These are phyloP conservation scores for Petrocephalus sullivani DNA, from an alignment of 2,797 vertebrate species.

Conservation along the genomic window DNA sequence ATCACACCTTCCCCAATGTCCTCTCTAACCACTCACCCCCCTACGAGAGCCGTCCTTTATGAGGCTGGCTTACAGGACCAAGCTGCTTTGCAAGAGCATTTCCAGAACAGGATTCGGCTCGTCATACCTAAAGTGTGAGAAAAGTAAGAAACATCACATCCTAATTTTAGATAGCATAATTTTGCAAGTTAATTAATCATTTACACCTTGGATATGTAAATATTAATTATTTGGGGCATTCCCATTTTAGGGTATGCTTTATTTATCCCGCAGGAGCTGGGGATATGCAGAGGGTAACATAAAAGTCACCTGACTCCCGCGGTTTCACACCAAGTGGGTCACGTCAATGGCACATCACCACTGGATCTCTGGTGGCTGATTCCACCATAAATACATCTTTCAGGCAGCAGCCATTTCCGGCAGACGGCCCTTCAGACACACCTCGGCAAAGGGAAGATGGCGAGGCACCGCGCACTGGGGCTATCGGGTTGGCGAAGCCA, in stretches of 20 bases:
- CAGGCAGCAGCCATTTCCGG: not conserved
- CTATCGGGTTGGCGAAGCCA: not conserved
- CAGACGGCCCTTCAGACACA: not conserved
- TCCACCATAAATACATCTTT: not conserved
- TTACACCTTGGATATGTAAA: not conserved
- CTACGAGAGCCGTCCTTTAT: not conserved
- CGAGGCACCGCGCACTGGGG: not conserved
- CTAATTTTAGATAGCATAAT: constrained; percentile 7
- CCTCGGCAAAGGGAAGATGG: not conserved
- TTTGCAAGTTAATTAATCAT: not conserved
- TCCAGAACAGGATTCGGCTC: not conserved
- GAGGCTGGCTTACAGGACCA: not conserved
- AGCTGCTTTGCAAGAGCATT: not conserved
- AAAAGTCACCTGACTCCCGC: not conserved
- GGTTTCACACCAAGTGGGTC: not conserved
- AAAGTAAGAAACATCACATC: not conserved
- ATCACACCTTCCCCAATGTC: constrained; percentile 2
- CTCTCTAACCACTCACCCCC: not conserved
- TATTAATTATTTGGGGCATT: not conserved
- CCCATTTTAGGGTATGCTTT: not conserved
- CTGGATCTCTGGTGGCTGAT: not conserved
- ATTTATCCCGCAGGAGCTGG: not conserved
- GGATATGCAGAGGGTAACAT: not conserved
- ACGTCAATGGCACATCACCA: not conserved
- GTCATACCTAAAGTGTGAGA: not conserved